Base-by-base conservation (phyloP, 1,140 invertebrate species). In the Rhynchophorus ferrugineus region DNA sequence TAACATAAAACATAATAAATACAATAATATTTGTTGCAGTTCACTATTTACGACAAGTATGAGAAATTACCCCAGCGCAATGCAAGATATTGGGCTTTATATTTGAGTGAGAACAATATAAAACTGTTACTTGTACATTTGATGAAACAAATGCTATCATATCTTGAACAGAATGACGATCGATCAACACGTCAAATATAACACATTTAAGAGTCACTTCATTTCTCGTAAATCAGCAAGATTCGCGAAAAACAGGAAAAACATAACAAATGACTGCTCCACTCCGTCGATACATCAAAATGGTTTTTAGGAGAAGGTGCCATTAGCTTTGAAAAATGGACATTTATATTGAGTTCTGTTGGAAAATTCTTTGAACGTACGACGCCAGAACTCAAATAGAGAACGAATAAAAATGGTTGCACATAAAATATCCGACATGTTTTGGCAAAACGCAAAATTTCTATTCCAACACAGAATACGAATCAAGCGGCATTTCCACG, bases 311-410 rank as follows among this genome's bases (percentile, higher is more conserved):
- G 3, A 17, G 34, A 44, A 44, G 33, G 22, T 44, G 43, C 43
- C 17, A 33, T 44, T 44, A 44, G 43, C 43, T 44, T 44, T 44
- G 43, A 44, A 34, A 44, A 44, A 44, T 44, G 43, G 43, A 34
- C 43, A 44, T 44, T 34, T 44, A 34, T 44, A 44, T 44, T 34
- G 43, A 44, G 11, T 44, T 44, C 38, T 41, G 38, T 41, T 41
- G 38, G 9, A 43, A 41, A 17, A 44, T 44, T 44, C 43, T 24
- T 34, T n/a, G 16, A 29, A 41, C 38, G 38, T 41, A 41, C 16
- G n/a, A 5, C 16, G 38, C 14, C 17, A 17, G 14, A 17, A 13
- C 21, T 44, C 43, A 34, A 44, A 34, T 44, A 16, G 43, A 29
- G 9, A 34, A 34, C 14, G 29, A 44, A 44, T 44, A 44, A 44